phyloP scores from a whole-genome alignment of 2,113 vertebrate species.

The Indicator indicator region DNA sequence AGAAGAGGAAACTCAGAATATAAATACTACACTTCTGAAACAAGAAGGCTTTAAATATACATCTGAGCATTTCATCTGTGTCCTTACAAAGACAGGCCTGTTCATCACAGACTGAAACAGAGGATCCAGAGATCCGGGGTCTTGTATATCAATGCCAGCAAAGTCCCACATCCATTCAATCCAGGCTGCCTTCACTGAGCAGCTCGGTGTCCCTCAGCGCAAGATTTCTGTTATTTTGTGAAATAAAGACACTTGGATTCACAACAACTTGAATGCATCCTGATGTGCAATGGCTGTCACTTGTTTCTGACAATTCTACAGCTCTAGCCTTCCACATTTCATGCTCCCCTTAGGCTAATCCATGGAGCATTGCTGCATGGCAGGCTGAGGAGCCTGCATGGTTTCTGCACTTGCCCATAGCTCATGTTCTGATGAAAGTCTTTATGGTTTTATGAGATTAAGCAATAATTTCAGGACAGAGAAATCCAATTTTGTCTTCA shows the following conservation, averaged over 20 bases:
- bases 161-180: neutral
- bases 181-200: neutral
- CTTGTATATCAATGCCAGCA: neutral
- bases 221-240: neutral
- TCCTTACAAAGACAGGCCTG: neutral
- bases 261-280: neutral
- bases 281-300: neutral
- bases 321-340: neutral
- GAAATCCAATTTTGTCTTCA: neutral
- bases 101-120: neutral
- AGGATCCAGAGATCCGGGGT: neutral
- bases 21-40: no score
- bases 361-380: neutral
- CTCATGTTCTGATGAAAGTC: neutral
- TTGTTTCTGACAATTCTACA: no score
- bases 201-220: neutral
- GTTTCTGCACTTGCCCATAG: neutral
- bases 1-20: no score
- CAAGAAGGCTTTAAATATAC: no score
- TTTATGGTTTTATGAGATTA: neutral
- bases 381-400: neutral
- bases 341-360: neutral
- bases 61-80: neutral
- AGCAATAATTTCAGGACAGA: neutral
- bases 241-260: neutral